Evolutionary conservation across 2,797 vertebrate genomes (phyloP).

Genomic region (Eulemur albifrons): DNA sequence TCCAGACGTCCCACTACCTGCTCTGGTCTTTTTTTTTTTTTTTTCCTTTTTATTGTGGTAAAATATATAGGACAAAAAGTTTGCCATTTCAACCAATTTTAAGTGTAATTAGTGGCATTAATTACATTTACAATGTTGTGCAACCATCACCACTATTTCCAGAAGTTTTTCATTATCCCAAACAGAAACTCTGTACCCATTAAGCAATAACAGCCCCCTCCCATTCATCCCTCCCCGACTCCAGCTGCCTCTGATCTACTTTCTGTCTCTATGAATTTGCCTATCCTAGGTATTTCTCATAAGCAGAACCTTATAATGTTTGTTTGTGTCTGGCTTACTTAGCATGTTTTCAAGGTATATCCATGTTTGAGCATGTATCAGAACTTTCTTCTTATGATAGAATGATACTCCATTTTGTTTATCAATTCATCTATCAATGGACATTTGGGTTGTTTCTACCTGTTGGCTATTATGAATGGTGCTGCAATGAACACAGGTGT

Average conservation of each 20-base stretch:
- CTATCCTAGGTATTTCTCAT: neutral
- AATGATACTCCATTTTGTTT: neutral
- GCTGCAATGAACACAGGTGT: neutral
- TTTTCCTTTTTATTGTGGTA: neutral
- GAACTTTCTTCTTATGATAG: neutral
- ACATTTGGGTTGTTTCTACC: neutral
- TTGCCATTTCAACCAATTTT: neutral
- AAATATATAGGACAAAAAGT: neutral
- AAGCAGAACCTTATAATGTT: neutral
- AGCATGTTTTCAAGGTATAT: neutral
- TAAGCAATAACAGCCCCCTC: neutral
- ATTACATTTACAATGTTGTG: neutral
- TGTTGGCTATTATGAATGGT: neutral
- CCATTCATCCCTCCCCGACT: neutral
- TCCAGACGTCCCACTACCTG: too few relatives aligned
- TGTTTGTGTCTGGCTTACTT: neutral
- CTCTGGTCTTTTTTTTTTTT: neutral
- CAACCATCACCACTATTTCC: neutral
- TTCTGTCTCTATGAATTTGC: neutral
- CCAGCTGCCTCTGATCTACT: neutral
- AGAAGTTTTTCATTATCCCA: conserved; percentile 27
- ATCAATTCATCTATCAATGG: neutral
- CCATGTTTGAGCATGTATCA: neutral
- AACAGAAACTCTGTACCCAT: conserved; percentile 70
- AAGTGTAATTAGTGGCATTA: neutral